Evolutionary conservation across 2,113 vertebrate species (phyloP), one percentile per base, ranked within the genome.

Genomic region (Fukomys damarensis): DNA sequence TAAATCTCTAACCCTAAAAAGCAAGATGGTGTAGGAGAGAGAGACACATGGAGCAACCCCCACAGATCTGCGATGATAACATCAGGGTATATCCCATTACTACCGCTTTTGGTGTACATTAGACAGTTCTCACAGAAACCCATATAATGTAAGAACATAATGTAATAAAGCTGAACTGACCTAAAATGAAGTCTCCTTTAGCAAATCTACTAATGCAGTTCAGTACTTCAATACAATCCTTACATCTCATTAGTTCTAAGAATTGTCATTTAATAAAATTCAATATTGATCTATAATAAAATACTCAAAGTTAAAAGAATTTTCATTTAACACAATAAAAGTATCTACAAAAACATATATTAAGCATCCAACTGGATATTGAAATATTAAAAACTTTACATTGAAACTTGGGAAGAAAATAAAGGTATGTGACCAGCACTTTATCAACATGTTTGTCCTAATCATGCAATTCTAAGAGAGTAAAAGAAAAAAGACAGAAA

Each of bases 191-290:
- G 3, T 79, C 76, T 93, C n/a, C n/a, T n/a, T n/a, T 54, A 26
- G 76, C 93, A 93, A 74, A 79, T 74, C 3, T 88, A 41, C 38
- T 17, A 56, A 58, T 80, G 30, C 24, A 91, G 91, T 59, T 70
- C 24, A 91, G 70, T 43, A 63, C 3, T 32, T 43, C 43, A 95
- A 66, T 14, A 77, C 63, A 20, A 87, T 65, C 30, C 20, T 65
- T 13, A 5, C 92, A 63, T 68, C 49, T 85, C 49, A 68, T 89
- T 91, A 92, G 63, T 43, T 94, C 16, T 10, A 81, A 19, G 49
- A 81, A 68, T 91, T 41, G 56, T 66, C n/a, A 91, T 85, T 95
- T 85, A 61, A 87, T 52, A 83, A 41, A 77, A 79, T 58, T 94
- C 86, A 93, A 52, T 10, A 95, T 20, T 35, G 2, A 79, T 80